Percentiles rank a stretch among this genome's conserved stretches.
These are phyloP conservation scores for Vanacampus margaritifer DNA, from an alignment of 2,113 vertebrate species.

Conservation along the genomic window DNA sequence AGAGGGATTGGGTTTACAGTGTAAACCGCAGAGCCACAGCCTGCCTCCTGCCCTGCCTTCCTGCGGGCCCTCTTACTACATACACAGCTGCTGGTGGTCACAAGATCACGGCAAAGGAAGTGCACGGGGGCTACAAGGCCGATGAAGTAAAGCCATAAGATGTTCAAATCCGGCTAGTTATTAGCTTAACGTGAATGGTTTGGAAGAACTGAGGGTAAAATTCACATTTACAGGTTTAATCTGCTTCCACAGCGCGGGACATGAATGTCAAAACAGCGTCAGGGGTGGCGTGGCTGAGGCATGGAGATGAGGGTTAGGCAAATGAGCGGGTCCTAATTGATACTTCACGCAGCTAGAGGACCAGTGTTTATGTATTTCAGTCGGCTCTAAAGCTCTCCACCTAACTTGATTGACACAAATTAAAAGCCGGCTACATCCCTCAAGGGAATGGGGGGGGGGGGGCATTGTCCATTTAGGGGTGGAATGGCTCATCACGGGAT, in stretches of 20 bases:
- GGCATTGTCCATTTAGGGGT: background rate
- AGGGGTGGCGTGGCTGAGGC: slow-evolving; percentile 50
- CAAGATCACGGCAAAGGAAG: slow-evolving; percentile 27
- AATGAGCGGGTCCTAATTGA: slow-evolving; percentile 71
- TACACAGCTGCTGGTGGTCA: slow-evolving; percentile 47
- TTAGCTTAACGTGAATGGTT: background rate
- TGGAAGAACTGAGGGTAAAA: slow-evolving; percentile 6
- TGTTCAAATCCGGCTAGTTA: background rate
- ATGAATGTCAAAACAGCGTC: slow-evolving; percentile 57
- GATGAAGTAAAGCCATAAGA: background rate
- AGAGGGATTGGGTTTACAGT: slow-evolving; percentile 68
- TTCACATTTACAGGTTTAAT: slow-evolving; percentile 36
- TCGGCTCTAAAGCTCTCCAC: slow-evolving; percentile 62
- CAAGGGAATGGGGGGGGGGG: background rate
- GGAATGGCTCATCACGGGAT: background rate
- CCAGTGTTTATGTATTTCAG: slow-evolving; percentile 62
- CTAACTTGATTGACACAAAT: slow-evolving; percentile 60
- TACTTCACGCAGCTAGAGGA: slow-evolving; percentile 65
- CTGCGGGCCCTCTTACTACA: slow-evolving; percentile 47
- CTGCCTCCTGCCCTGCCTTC: slow-evolving; percentile 58
- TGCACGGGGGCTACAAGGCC: background rate
- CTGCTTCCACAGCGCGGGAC: slow-evolving; percentile 45
- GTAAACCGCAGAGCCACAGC: slow-evolving; percentile 66
- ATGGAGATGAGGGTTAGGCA: slow-evolving; percentile 63
- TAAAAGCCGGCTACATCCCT: slow-evolving; percentile 31